phyloP scores from a whole-genome alignment of 1,140 invertebrate genomes.

The Drosophila sproati region DNA sequence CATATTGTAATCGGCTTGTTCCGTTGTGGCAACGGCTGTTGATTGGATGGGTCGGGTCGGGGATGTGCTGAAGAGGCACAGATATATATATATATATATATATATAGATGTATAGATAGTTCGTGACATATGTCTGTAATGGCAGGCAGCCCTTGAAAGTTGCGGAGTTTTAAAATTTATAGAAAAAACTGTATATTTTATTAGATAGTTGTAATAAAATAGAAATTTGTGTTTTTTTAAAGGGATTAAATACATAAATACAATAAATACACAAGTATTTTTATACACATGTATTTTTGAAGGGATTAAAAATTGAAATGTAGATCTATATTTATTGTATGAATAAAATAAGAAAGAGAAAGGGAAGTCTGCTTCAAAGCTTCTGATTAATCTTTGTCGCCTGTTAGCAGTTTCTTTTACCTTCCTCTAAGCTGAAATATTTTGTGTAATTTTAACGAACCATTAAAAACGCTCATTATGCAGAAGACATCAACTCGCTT shows the following conservation, averaged over 20 bases:
- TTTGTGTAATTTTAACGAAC: neutral
- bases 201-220: neutral
- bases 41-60: neutral
- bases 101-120: slow-evolving; percentile 33
- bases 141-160: slow-evolving; percentile 38
- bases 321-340: neutral
- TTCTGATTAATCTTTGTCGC: no score
- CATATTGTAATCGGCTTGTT: slow-evolving; percentile 59
- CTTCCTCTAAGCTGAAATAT: neutral
- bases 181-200: slow-evolving; percentile 24
- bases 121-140: slow-evolving; percentile 62
- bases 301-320: neutral
- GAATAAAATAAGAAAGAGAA: no score
- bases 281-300: neutral
- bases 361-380: no score
- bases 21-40: slow-evolving; percentile 46
- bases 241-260: neutral
- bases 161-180: slow-evolving; percentile 28
- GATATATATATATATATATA: slow-evolving; percentile 34
- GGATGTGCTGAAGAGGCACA: neutral
- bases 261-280: no score
- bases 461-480: slow-evolving; percentile 46
- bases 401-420: no score
- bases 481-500: slow-evolving; percentile 5
- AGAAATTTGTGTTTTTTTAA: slow-evolving; percentile 6